A percentile compares a stretch with the other conserved stretches of the same genome.
Evolutionary conservation across 2,113 vertebrate species (phyloP).

Genomic region (Mola mola): DNA sequence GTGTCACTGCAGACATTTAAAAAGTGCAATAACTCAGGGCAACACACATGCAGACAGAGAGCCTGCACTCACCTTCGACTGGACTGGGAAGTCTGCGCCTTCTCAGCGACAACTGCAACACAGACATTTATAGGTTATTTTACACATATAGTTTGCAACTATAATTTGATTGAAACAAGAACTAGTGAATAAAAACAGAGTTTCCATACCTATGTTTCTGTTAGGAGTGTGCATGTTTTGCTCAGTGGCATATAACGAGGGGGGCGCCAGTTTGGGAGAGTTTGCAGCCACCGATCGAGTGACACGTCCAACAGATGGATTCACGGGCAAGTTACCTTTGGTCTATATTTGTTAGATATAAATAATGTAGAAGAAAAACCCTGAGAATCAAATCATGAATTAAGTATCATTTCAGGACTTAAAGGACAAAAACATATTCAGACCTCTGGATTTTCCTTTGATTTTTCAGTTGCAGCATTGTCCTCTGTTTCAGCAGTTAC

Average conservation of each 20-base stretch:
- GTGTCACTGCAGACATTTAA: background rate
- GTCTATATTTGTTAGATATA: constrained; percentile 1
- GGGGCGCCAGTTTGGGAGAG: constrained; percentile 16
- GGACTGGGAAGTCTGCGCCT: constrained; percentile 15
- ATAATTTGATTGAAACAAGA: too few species aligned
- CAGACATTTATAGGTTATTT: background rate
- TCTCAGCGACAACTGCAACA: constrained; percentile 52
- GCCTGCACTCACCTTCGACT: constrained; percentile 64
- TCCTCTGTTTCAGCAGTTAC: constrained; percentile 9
- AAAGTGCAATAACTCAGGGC: background rate
- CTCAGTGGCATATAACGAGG: constrained; percentile 1
- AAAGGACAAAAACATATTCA: background rate
- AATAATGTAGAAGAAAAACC: background rate
- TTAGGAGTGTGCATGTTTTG: constrained; percentile 33
- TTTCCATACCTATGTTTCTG: constrained; percentile 32
- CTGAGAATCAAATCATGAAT: background rate
- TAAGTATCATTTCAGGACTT: background rate
- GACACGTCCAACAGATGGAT: constrained; percentile 39
- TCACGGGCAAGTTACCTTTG: background rate
- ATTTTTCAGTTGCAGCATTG: background rate
- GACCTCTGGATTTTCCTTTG: constrained; percentile 35
- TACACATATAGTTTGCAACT: too few species aligned
- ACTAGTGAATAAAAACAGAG: background rate
- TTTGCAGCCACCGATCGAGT: constrained; percentile 79
- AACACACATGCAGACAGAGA: background rate